phyloP scores from a whole-genome alignment of 2,888 invertebrate genomes.

The Chydorus sphaericus region DNA sequence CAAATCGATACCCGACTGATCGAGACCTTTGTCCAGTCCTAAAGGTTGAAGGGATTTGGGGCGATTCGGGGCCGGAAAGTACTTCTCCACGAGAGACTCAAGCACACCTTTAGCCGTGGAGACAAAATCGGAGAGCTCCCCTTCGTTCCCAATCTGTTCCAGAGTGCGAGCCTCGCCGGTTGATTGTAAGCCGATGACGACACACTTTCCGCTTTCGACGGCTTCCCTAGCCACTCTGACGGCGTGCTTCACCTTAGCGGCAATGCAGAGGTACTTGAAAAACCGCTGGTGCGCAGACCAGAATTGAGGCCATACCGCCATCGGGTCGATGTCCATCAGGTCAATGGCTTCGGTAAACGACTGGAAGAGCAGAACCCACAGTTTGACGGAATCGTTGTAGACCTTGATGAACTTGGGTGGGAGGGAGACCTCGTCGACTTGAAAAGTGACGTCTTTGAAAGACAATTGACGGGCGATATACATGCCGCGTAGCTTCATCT shows the following conservation, averaged over 20 bases:
- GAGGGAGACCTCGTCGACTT: conserved; percentile 90
- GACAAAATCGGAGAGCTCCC: conserved; percentile 93
- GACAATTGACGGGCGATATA: conserved; percentile 97
- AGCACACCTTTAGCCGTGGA: conserved; percentile 94
- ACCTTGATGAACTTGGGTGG: conserved; percentile 66
- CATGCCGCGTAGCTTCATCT: conserved; percentile 97
- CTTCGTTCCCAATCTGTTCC: conserved; percentile 92
- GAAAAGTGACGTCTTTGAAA: conserved; percentile 93
- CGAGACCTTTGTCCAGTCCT: conserved; percentile 9
- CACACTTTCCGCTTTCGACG: conserved; percentile 88
- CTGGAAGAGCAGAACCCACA: conserved; percentile 96
- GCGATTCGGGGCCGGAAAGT: conserved; percentile 92
- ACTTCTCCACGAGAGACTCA: conserved; percentile 91
- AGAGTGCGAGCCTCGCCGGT: conserved; percentile 96
- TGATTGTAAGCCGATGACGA: conserved; percentile 96
- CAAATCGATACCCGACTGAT: conserved; percentile 18
- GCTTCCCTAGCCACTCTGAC: conserved; percentile 52
- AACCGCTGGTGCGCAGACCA: conserved; percentile 99
- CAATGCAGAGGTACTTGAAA: conserved; percentile 98
- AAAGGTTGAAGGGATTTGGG: neutral
- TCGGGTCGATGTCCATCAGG: conserved; percentile 74
- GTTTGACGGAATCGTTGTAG: conserved; percentile 81
- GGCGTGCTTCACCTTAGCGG: conserved; percentile 65
- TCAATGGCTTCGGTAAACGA: conserved; percentile 92
- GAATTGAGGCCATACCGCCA: conserved; percentile 99